These are phyloP conservation scores for Apodemus speciosus DNA, from an alignment of 2,113 vertebrate genomes.

Conservation along the genomic window DNA sequence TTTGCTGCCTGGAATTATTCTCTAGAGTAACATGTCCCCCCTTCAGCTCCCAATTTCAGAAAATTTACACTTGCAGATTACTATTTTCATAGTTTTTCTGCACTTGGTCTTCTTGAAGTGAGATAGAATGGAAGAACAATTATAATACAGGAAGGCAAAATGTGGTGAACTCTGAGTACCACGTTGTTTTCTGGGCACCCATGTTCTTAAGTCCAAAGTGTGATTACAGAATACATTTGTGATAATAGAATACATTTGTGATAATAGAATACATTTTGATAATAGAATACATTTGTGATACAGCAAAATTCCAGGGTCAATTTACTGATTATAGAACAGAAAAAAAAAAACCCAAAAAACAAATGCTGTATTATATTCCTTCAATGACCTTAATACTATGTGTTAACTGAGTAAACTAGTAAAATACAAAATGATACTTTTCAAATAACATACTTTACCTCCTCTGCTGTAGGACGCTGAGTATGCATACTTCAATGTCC, in stretches of 20 bases:
- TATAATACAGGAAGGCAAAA: neutral
- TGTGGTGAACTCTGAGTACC: neutral
- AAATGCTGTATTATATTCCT: neutral
- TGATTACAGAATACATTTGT: neutral
- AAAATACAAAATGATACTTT: neutral
- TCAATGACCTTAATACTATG: neutral
- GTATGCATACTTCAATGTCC: conserved; percentile 57
- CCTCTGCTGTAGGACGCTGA: conserved; percentile 77
- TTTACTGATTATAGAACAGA: neutral
- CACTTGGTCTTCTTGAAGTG: neutral
- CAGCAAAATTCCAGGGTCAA: neutral
- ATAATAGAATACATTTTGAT: neutral
- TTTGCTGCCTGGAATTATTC: neutral
- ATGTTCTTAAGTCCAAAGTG: neutral
- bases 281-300: neutral
- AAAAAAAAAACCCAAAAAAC: neutral
- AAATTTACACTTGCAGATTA: neutral
- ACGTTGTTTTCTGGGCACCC: neutral
- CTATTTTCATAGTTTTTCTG: neutral
- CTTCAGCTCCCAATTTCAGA: neutral
- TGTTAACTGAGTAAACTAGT: neutral
- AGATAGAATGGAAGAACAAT: neutral
- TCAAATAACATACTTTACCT: neutral
- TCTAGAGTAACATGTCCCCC: neutral
- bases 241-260: neutral